phyloP scores from a whole-genome alignment of 2,113 vertebrate species.

The Chaenogobius annularis region DNA sequence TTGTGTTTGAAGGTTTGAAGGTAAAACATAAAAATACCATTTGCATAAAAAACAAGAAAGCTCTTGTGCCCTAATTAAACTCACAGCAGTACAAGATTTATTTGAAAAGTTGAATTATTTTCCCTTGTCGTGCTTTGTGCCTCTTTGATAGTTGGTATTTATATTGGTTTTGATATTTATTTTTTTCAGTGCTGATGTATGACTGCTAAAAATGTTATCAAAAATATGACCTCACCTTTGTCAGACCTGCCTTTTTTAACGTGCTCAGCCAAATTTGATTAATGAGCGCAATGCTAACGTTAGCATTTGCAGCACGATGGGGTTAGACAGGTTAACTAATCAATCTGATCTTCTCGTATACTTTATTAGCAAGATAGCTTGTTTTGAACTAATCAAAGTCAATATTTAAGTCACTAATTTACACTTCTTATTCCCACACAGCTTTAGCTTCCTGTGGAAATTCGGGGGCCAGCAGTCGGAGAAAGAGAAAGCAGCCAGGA shows the following conservation, averaged over 20 bases:
- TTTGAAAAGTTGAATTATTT: not conserved
- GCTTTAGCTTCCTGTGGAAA: slow-evolving; percentile 41
- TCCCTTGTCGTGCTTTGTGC: not conserved
- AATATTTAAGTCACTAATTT: slow-evolving; percentile 3
- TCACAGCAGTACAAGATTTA: not conserved
- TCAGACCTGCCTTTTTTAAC: not conserved
- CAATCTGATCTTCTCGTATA: not conserved
- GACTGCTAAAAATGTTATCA: not conserved
- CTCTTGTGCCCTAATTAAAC: not conserved
- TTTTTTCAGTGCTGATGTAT: not conserved
- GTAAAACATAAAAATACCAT: not conserved
- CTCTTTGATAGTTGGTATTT: not conserved
- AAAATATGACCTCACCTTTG: not conserved
- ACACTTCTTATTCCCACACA: slow-evolving; percentile 7
- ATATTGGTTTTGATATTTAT: not conserved
- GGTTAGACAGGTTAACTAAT: slow-evolving; percentile 26
- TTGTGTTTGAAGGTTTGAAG: not conserved
- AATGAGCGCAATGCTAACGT: slow-evolving; percentile 22
- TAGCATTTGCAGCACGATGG: slow-evolving; percentile 9
- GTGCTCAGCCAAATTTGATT: not conserved
- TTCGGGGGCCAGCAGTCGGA: slow-evolving; percentile 5
- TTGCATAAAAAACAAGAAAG: not conserved
- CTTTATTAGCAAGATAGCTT: not conserved
- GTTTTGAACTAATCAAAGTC: slow-evolving; percentile 11
- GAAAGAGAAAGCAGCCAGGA: slow-evolving; percentile 21